Evolutionary conservation across 1,140 invertebrate genomes (phyloP).

Genomic region (Orius insidiosus): DNA sequence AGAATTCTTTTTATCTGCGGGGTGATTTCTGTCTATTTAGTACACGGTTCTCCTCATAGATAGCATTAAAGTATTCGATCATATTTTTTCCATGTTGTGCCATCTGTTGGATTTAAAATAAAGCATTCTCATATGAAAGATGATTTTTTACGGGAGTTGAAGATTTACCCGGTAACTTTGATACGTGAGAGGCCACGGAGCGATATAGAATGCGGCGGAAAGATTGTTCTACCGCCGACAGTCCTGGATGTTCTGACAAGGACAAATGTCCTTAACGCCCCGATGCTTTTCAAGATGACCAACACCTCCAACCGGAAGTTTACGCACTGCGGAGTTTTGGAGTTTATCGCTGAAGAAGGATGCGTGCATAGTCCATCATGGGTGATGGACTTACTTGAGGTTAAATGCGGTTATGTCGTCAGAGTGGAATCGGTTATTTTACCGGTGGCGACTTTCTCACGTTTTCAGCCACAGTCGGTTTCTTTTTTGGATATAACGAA

Average conservation of each 20-base stretch:
- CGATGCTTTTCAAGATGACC: conserved; percentile 1
- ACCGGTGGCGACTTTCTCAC: too few species aligned
- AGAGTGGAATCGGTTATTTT: too few species aligned
- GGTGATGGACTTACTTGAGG: conserved; percentile 4
- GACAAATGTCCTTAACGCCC: not conserved
- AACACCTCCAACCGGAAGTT: not conserved
- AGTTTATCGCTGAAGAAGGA: conserved; percentile 6
- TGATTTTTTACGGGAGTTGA: not conserved
- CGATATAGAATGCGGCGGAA: conserved; percentile 2
- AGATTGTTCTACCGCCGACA: conserved; percentile 1
- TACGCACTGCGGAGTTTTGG: conserved; percentile 5
- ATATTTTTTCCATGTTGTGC: too few species aligned
- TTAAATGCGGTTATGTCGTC: not conserved
- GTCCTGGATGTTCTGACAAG: not conserved
- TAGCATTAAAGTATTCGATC: too few species aligned
- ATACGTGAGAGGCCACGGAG: not conserved
- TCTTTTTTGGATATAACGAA: conserved; percentile 94
- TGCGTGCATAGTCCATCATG: not conserved
- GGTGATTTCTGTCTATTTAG: too few species aligned
- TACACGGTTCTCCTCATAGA: too few species aligned
- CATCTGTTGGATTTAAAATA: not conserved
- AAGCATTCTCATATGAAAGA: too few species aligned
- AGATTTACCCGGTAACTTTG: not conserved
- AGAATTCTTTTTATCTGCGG: too few species aligned
- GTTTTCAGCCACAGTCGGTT: conserved; percentile 89